These are phyloP conservation scores for Halisarca cf. caerulea DNA, from an alignment of 37 sponge, comb jelly and placozoan species.

Conservation along the genomic window DNA sequence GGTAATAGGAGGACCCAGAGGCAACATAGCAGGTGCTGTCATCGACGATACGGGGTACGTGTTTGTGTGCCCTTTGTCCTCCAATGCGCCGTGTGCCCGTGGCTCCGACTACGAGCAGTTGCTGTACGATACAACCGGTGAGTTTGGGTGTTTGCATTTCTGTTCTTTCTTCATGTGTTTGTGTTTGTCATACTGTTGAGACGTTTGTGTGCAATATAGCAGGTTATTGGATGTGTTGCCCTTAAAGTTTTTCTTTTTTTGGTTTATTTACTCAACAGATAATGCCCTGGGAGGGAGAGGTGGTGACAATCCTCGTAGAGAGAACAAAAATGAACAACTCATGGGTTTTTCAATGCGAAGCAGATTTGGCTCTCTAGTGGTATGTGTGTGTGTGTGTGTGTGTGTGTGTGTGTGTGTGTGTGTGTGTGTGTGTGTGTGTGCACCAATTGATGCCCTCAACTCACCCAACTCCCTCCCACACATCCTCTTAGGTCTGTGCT, in stretches of 20 bases:
- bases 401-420: not conserved
- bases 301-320: not conserved
- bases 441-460: not conserved
- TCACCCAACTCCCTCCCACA: not conserved
- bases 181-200: too few species aligned
- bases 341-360: conserved; percentile 3
- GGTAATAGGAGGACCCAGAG: not conserved
- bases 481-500: too few species aligned
- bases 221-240: too few species aligned
- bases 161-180: too few species aligned
- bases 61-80: not conserved
- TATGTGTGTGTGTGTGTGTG: conserved; percentile 7
- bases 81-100: not conserved
- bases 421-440: not conserved
- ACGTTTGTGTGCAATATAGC: too few species aligned
- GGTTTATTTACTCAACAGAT: too few species aligned
- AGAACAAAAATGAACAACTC: not conserved
- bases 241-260: too few species aligned
- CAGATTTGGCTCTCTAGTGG: not conserved
- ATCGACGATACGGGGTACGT: not conserved
- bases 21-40: not conserved
- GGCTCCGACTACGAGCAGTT: not conserved
- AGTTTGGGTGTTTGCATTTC: too few species aligned
- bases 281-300: too few species aligned
- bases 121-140: not conserved